Percentiles rank a stretch among this genome's conserved stretches.
Evolutionary conservation across 2,888 invertebrate species (phyloP).

Genomic region (Melikaiella ostensackeni): DNA sequence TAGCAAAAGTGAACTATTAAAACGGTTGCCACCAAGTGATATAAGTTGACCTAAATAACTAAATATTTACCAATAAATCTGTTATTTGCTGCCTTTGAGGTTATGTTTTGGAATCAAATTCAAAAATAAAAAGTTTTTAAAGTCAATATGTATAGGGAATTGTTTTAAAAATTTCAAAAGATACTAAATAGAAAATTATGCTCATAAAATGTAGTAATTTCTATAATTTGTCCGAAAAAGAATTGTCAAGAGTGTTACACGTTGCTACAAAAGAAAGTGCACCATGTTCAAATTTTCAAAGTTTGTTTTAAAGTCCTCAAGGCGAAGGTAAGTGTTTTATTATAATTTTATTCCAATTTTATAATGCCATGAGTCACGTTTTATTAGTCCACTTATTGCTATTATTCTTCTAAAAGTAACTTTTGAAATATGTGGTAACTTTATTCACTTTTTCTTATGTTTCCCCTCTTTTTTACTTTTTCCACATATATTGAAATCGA

Average conservation of each 20-base stretch:
- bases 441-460: background rate
- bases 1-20: background rate
- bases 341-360: background rate
- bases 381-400: background rate
- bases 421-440: background rate
- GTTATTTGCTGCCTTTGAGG: background rate
- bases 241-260: background rate
- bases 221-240: background rate
- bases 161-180: background rate
- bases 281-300: background rate
- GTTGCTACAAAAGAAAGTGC: background rate
- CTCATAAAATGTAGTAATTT: background rate
- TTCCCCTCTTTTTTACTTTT: too few species aligned
- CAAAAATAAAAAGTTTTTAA: background rate
- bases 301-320: background rate
- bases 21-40: background rate
- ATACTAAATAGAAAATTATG: background rate
- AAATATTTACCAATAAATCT: background rate
- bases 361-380: background rate
- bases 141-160: background rate
- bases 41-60: background rate
- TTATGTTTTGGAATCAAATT: background rate
- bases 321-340: slow-evolving; percentile 25
- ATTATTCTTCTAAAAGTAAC: background rate
- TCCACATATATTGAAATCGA: too few species aligned